Evolutionary conservation across 2,797 vertebrate species (phyloP), one percentile per base, ranked within the genome.

Genomic region (Lagodon rhomboides): DNA sequence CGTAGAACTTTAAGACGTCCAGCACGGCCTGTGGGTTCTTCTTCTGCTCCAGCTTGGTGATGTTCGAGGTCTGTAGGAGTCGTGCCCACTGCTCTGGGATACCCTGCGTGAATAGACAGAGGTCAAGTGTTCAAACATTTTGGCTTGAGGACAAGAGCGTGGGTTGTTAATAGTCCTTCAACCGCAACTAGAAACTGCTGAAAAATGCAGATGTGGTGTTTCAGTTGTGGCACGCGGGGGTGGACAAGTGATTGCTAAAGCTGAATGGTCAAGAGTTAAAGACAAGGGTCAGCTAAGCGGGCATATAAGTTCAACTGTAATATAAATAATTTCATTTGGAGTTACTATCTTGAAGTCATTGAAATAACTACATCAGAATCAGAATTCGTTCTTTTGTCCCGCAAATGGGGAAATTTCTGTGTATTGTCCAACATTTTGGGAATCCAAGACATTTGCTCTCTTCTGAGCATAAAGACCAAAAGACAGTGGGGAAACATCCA

Each of bases 1-100:
- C 98, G 30, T 99, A 99, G 95, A 99, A 99, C 92, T 99, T 99
- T 77, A 99, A 95, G 68, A 99, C 98, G 66, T 99, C 98, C 86
- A 99, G 84, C 80, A 99, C 98, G 2, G 98, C 98, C 86, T 99
- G 98, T 3, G 98, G 98, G 84, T 99, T 99, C 95, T 99, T 99
- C 96, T 99, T 99, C 94, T 99, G 98, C 90, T 99, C 98, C 90
- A 99, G 93, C 91, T 99, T 99, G 63, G 98, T 99, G 93, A 99
- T 99, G 92, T 99, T 99, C 41, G 98, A 99, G 53, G 98, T 99
- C 94, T 99, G 98, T 62, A 99, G 95, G 87, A 99, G 95, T 56
- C 98, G 95, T 5, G 98, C 98, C 98, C 98, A 99, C 80, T 99
- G 98, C 87, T 99, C 98, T 22, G 98, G 98, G 87, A 99, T 99